Base-by-base conservation (phyloP, 2,888 invertebrate genomes). In the Gasteruption jaculator region DNA sequence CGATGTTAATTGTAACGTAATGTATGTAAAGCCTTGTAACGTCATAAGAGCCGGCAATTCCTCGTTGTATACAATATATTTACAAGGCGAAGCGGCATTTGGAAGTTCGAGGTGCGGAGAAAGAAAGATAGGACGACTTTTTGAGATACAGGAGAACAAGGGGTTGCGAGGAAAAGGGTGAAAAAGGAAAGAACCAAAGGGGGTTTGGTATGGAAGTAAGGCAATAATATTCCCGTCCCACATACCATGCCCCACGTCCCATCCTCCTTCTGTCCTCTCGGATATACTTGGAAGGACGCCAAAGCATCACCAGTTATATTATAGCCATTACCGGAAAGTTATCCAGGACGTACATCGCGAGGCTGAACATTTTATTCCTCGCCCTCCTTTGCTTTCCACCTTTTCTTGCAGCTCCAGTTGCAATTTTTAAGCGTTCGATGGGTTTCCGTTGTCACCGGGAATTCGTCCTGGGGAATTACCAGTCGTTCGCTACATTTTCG, bases 311-410 rank as follows among this genome's bases (percentile, higher is more conserved):
- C 49, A 52, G 49, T 56, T 58, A 56, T 60, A 58, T 64, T 56
- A 60, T 57, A 54, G 54, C 57, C 58, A 61, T 63, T 64, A 60
- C 56, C 50, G 52, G 46, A 52, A 60, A 58, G 55, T 61, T 52
- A 60, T 60, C 51, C 50, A 42, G 48, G 47, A 56, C 49, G 52
- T 49, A 56, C 55, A 49, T 50, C 46, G 46, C 47, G 44, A 37
- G 49, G 53, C 50, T 45, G 43, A 57, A 53, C 52, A 54, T 54
- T 65, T 63, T 54, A 59, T 59, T 62, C 46, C 48, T 43, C 33
- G 41, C n/a, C n/a, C n/a, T n/a, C n/a, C n/a, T n/a, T n/a, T n/a
- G n/a, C n/a, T n/a, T n/a, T n/a, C n/a, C n/a, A n/a, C n/a, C n/a
- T n/a, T n/a, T n/a, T n/a, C n/a, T n/a, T n/a, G n/a, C n/a, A n/a